A percentile compares a stretch with the other conserved stretches of the same genome.
Conservation (phyloP, 2,888 invertebrate species). For the Diaprepes abbreviatus region DNA sequence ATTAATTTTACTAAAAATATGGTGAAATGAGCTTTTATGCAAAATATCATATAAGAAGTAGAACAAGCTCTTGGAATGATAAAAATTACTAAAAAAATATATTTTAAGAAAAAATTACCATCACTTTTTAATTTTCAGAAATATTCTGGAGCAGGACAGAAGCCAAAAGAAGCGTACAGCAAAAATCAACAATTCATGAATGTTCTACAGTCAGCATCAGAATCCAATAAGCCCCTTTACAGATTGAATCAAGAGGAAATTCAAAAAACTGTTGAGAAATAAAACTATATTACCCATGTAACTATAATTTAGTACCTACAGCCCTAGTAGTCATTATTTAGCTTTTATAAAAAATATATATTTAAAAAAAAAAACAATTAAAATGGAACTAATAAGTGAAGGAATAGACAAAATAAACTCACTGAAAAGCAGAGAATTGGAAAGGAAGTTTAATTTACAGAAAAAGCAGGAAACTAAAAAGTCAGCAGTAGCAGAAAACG, state of each 20-base stretch:
- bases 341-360: conserved; percentile 31
- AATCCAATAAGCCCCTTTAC: conserved; percentile 67
- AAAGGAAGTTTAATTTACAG: conserved; percentile 76
- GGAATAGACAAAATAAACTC: conserved; percentile 67
- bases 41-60: no score
- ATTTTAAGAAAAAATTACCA: no score
- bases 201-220: conserved; percentile 70
- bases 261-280: conserved; percentile 63
- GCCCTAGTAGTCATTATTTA: conserved; percentile 35
- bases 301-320: conserved; percentile 51
- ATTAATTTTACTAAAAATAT: no score
- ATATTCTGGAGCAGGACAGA: conserved; percentile 57
- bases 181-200: conserved; percentile 63
- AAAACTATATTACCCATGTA: conserved; percentile 46
- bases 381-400: conserved; percentile 58
- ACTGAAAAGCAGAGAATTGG: conserved; percentile 72
- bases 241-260: conserved; percentile 69
- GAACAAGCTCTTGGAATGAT: no score
- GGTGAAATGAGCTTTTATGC: no score
- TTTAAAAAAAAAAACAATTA: conserved; percentile 17
- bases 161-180: conserved; percentile 54
- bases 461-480: conserved; percentile 76
- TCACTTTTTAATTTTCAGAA: conserved; percentile 62
- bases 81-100: no score
- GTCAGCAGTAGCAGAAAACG: conserved; percentile 74